Percentiles rank a stretch among this genome's conserved stretches.
Conservation (phyloP, 2,888 invertebrate genomes). For the Stegana nigrithorax region DNA sequence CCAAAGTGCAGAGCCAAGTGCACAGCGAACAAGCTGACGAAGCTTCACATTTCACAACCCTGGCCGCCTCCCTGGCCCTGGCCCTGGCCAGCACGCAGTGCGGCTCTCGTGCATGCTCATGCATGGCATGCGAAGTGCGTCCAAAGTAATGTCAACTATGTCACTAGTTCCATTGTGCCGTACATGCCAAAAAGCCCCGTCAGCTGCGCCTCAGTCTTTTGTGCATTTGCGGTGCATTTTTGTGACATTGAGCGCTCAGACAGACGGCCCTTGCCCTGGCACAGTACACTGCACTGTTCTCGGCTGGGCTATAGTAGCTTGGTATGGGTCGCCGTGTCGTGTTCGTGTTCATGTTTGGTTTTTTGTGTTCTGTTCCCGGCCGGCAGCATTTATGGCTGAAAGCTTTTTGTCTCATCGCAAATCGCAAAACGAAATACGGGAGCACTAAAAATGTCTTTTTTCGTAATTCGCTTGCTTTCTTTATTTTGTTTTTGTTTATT, state of each 20-base stretch:
- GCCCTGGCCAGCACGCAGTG: too few species aligned
- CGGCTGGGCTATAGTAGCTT: too few species aligned
- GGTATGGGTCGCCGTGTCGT: too few species aligned
- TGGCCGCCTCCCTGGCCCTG: too few species aligned
- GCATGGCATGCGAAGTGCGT: too few species aligned
- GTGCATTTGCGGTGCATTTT: conserved; percentile 48
- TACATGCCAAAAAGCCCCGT: not conserved
- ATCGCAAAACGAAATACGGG: conserved; percentile 39
- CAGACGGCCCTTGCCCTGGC: too few species aligned
- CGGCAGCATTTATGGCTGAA: conserved; percentile 56
- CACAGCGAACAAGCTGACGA: too few species aligned
- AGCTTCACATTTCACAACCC: too few species aligned
- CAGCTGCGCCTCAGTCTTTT: conserved; percentile 17
- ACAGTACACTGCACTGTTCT: too few species aligned
- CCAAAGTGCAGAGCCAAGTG: too few species aligned
- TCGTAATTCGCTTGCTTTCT: not conserved
- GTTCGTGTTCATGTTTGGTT: not conserved
- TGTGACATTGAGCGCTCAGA: conserved; percentile 57
- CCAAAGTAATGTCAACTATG: conserved; percentile 44
- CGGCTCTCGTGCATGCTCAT: too few species aligned
- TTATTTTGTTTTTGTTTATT: too few species aligned
- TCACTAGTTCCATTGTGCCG: conserved; percentile 35
- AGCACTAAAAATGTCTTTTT: conserved; percentile 59
- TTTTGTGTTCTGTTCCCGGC: conserved; percentile 32
- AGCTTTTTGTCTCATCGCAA: conserved; percentile 55